Conservation (phyloP, 1,140 invertebrate genomes). For the Colletes gigas region DNA sequence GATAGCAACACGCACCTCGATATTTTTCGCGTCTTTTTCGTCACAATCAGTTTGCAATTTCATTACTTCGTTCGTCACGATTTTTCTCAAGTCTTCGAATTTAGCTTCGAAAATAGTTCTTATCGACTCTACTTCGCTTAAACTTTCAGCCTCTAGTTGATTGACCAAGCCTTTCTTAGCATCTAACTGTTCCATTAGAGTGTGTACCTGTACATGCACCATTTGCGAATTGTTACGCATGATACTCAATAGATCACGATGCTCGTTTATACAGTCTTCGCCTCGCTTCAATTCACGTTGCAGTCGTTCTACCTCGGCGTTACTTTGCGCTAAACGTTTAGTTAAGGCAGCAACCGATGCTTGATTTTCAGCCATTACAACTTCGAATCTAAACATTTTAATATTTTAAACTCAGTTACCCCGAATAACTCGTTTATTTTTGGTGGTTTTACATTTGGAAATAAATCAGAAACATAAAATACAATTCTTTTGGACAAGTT, state of each 20-base stretch:
- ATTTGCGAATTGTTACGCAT: constrained; percentile 73
- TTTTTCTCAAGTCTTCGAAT: constrained; percentile 68
- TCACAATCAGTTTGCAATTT: constrained; percentile 65
- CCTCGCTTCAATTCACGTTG: constrained; percentile 70
- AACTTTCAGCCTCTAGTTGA: constrained; percentile 68
- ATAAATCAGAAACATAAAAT: neutral
- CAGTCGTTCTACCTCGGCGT: constrained; percentile 74
- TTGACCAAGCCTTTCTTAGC: constrained; percentile 68
- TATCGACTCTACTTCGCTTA: constrained; percentile 70
- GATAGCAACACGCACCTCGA: constrained; percentile 61
- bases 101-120: constrained; percentile 68
- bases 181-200: constrained; percentile 69
- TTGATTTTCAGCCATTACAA: constrained; percentile 78
- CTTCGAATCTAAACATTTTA: constrained; percentile 67
- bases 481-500: too few species aligned
- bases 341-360: constrained; percentile 73
- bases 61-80: constrained; percentile 65
- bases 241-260: constrained; percentile 67
- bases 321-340: constrained; percentile 71
- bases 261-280: constrained; percentile 67
- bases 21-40: constrained; percentile 61
- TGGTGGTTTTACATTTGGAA: too few species aligned
- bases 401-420: neutral
- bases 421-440: too few species aligned
- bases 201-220: constrained; percentile 69